Percentiles rank a stretch among this genome's conserved stretches.
Conservation (phyloP, 2,113 vertebrate genomes). For the Todiramphus chloris region DNA sequence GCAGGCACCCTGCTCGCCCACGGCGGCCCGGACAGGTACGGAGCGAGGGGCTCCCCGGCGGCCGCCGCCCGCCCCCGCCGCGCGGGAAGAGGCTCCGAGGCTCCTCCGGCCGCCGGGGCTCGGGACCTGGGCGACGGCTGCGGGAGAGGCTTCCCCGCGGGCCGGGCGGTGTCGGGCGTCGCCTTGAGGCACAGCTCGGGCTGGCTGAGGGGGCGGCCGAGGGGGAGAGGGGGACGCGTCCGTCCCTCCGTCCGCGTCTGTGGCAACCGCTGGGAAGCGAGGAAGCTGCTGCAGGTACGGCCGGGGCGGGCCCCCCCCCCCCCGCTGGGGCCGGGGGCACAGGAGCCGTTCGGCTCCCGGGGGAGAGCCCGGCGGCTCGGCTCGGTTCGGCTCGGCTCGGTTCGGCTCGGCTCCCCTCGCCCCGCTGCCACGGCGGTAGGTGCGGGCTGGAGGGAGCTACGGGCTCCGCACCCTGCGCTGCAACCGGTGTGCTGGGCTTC, state of each 20-base stretch:
- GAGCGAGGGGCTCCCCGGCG: not conserved
- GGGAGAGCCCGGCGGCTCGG: not conserved
- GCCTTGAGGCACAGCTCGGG: not conserved
- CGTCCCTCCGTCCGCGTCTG: not conserved
- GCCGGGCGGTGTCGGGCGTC: not conserved
- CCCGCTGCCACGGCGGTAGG: not conserved
- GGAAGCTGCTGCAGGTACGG: not conserved
- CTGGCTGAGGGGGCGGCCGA: not conserved
- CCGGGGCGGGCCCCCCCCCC: not conserved
- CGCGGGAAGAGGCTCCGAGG: not conserved
- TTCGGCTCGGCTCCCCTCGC: not conserved
- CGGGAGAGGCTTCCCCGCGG: no score
- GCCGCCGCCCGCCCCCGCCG: not conserved
- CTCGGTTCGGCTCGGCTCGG: not conserved
- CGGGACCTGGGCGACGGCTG: no score
- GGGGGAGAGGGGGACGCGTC: not conserved
- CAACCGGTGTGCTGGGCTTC: not conserved
- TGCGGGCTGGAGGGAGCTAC: not conserved
- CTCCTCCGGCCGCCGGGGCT: not conserved
- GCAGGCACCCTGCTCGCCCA: not conserved
- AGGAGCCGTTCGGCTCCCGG: not conserved
- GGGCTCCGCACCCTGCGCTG: not conserved
- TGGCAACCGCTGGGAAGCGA: not conserved
- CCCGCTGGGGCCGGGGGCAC: not conserved
- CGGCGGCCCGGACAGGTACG: constrained; percentile 16